These are phyloP conservation scores for Amphipyra berbera DNA, from an alignment of 2,888 invertebrate species.

Conservation along the genomic window DNA sequence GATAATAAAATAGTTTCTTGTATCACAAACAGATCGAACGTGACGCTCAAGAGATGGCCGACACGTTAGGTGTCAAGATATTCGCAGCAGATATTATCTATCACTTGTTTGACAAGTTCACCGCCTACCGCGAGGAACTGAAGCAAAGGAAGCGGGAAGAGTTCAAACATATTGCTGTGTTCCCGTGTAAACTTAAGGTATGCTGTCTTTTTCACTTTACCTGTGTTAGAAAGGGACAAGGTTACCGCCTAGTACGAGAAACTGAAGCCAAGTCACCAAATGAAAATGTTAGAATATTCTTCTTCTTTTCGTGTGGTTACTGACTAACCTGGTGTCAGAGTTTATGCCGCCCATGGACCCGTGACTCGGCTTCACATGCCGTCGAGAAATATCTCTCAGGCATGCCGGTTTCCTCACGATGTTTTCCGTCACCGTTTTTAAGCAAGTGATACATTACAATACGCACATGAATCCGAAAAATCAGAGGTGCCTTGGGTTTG, in stretches of 20 bases:
- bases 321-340: too few relatives aligned
- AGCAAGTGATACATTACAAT: too few relatives aligned
- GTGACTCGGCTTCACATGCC: too few relatives aligned
- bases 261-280: too few relatives aligned
- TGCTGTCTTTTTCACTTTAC: neutral
- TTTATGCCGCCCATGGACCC: too few relatives aligned
- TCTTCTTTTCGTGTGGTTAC: too few relatives aligned
- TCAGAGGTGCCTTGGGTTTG: too few relatives aligned
- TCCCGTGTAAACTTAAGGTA: slow-evolving; percentile 98
- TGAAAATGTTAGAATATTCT: too few relatives aligned
- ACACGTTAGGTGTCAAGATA: slow-evolving; percentile 97
- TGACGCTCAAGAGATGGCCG: slow-evolving; percentile 99
- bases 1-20: neutral
- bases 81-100: slow-evolving; percentile 99
- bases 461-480: too few relatives aligned
- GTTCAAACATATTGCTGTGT: slow-evolving; percentile 98
- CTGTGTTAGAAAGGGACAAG: neutral
- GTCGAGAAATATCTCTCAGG: too few relatives aligned
- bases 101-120: slow-evolving; percentile 99
- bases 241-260: neutral
- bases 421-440: too few relatives aligned
- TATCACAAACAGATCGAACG: slow-evolving; percentile 91
- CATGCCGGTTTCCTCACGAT: too few relatives aligned
- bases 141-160: slow-evolving; percentile 97
- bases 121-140: slow-evolving; percentile 96